These are phyloP conservation scores for Acestrorhynchus altus DNA, from an alignment of 2,797 vertebrate species.

Conservation along the genomic window DNA sequence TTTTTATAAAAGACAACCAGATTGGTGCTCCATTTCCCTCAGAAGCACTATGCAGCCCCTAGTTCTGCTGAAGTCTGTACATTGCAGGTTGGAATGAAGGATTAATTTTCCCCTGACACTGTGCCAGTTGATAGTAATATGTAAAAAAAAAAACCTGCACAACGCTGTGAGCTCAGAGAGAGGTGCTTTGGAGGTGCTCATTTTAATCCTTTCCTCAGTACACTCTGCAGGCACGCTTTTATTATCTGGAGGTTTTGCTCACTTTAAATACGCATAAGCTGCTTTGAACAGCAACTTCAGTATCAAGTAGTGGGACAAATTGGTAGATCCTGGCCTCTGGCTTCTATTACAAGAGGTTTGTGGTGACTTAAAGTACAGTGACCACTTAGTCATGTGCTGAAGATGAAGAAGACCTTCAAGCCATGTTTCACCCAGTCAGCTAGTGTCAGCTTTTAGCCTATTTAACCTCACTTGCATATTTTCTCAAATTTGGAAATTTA, in stretches of 20 bases:
- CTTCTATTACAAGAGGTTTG: slow-evolving; percentile 56
- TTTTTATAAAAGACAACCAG: neutral
- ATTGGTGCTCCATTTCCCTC: slow-evolving; percentile 7
- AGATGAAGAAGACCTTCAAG: slow-evolving; percentile 37
- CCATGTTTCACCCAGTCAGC: too few species aligned
- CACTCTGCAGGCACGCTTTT: slow-evolving; percentile 56
- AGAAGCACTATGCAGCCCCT: neutral
- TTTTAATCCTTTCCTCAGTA: slow-evolving; percentile 58
- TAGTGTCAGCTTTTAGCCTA: too few species aligned
- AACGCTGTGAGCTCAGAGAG: slow-evolving; percentile 39
- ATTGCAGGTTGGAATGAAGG: slow-evolving; percentile 23
- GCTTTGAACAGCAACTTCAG: slow-evolving; percentile 64
- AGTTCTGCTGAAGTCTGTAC: slow-evolving; percentile 12
- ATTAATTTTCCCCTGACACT: slow-evolving; percentile 32
- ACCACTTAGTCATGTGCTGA: slow-evolving; percentile 56
- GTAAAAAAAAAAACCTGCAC: neutral
- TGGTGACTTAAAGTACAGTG: slow-evolving; percentile 57
- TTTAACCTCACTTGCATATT: too few species aligned
- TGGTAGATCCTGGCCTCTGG: slow-evolving; percentile 68
- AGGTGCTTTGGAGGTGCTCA: slow-evolving; percentile 57
- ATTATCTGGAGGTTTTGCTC: slow-evolving; percentile 55
- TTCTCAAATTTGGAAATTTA: too few species aligned
- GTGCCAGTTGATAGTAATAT: slow-evolving; percentile 35
- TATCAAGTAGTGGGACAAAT: slow-evolving; percentile 61
- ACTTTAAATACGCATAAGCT: slow-evolving; percentile 69